Evolutionary conservation across 2,113 vertebrate genomes (phyloP).

Genomic region (Neolamprologus ventralis): DNA sequence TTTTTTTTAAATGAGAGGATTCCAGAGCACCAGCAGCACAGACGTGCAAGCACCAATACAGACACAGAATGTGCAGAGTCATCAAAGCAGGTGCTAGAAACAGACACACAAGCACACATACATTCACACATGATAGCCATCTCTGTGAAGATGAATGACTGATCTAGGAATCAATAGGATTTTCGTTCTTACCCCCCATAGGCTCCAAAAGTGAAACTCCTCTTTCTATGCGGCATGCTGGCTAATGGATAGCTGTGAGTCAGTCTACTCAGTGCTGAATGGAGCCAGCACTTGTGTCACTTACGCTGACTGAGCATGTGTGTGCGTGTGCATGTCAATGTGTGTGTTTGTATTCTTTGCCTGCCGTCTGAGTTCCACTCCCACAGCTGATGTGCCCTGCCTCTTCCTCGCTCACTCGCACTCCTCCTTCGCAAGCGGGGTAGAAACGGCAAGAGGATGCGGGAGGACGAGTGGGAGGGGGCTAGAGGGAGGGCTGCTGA

Average conservation of each 20-base stretch:
- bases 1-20: not conserved
- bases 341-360: constrained; percentile 10
- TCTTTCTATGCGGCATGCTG: constrained; percentile 69
- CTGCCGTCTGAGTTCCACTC: constrained; percentile 48
- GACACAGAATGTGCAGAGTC: constrained; percentile 41
- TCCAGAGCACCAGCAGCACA: not conserved
- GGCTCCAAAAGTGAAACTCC: constrained; percentile 74
- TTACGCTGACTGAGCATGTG: constrained; percentile 58
- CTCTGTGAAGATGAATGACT: not conserved
- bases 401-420: constrained; percentile 41
- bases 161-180: not conserved
- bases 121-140: not conserved
- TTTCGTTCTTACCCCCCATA: constrained; percentile 68
- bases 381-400: constrained; percentile 41
- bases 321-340: not conserved
- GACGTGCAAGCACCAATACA: not conserved
- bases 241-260: constrained; percentile 40
- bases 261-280: constrained; percentile 48
- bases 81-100: constrained; percentile 20
- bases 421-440: constrained; percentile 46
- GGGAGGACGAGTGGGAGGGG: not conserved
- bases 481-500: constrained; percentile 6
- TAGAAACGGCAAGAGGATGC: constrained; percentile 6
- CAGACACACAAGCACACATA: not conserved
- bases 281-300: constrained; percentile 59